Conservation (phyloP, 2,888 invertebrate species). For the Myopa tessellatipennis region DNA sequence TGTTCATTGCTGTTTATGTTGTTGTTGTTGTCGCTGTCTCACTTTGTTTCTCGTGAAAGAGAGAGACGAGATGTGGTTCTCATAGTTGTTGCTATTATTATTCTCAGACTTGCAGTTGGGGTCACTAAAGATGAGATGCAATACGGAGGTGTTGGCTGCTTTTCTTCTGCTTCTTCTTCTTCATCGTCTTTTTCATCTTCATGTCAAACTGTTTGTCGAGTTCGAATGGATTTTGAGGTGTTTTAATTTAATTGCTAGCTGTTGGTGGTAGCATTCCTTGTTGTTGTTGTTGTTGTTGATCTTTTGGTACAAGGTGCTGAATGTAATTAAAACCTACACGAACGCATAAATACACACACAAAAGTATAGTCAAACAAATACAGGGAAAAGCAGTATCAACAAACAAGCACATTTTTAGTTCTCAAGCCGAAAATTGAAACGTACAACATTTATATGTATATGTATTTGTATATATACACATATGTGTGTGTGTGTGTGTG, state of each 20-base stretch:
- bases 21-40: neutral
- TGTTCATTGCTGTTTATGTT: neutral
- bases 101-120: neutral
- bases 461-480: no score
- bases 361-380: no score
- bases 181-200: neutral
- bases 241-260: no score
- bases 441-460: no score
- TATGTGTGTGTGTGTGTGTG: no score
- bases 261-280: neutral
- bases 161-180: neutral
- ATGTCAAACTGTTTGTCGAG: no score
- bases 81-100: neutral
- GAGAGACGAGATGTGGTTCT: no score
- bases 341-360: no score
- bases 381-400: no score
- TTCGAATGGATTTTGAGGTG: no score
- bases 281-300: conserved; percentile 16
- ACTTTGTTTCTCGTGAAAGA: neutral
- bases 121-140: neutral
- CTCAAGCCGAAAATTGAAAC: no score
- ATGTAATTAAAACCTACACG: conserved; percentile 5
- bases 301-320: conserved; percentile 24
- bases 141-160: neutral
- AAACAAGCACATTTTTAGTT: no score